Evolutionary conservation across 2,797 vertebrate species (phyloP).

Genomic region (Trachops cirrhosus): DNA sequence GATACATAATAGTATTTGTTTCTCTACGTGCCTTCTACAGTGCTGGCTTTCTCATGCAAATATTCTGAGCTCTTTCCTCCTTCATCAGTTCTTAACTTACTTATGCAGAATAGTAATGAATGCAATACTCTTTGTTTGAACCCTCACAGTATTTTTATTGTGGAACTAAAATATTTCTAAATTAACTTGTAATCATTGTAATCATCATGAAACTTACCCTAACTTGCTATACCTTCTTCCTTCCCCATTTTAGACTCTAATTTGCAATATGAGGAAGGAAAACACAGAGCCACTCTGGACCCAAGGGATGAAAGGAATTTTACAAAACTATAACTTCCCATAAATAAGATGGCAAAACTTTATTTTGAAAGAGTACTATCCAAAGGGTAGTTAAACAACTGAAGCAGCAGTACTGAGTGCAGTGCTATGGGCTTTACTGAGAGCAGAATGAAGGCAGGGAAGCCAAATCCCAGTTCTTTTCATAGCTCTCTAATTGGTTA

Average conservation of each 20-base stretch:
- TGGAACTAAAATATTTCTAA: not conserved
- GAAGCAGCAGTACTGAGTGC: not conserved
- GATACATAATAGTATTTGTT: not conserved
- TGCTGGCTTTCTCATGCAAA: not conserved
- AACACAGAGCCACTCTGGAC: not conserved
- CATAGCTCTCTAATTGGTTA: not conserved
- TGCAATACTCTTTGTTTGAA: not conserved
- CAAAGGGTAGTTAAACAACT: not conserved
- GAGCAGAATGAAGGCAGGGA: not conserved
- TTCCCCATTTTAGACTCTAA: not conserved
- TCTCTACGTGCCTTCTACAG: not conserved
- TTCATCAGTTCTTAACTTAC: not conserved
- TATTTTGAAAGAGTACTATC: not conserved
- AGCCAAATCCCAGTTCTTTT: not conserved
- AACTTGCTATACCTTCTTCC: not conserved
- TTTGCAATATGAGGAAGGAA: not conserved
- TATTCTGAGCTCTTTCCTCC: not conserved
- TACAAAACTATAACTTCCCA: not conserved
- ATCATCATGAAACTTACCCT: not conserved
- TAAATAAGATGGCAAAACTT: not conserved
- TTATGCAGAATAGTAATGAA: not conserved
- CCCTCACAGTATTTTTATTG: not conserved
- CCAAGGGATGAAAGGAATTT: not conserved
- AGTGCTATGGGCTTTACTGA: rapidly evolving
- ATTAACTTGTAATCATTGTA: not conserved